Evolutionary conservation across 2,888 invertebrate genomes (phyloP), one percentile per base, ranked within the genome.

Genomic region (Meiosimyza decipiens): DNA sequence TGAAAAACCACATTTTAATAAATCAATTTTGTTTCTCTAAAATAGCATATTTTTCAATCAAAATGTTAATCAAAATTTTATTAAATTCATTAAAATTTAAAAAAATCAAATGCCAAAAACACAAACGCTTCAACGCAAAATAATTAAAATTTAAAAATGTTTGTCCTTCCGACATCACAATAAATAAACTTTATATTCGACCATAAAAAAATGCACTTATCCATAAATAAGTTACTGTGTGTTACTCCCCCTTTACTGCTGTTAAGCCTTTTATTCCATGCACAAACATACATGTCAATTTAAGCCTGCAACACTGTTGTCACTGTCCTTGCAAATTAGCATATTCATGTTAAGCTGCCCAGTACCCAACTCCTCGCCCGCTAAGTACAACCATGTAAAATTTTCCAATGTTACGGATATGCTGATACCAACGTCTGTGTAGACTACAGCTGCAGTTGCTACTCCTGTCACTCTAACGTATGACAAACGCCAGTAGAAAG

Each of bases 311-410:
- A 16, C 12, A 16, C 40, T 62, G 62, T 62, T 40, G 16, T 55
- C 59, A 52, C 63, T 33, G 18, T 28, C 40, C 40, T 6, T 28
- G 2, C 15, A 64, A 65, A 59, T 65, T 72, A 72, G 67, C 67
- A 72, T 72, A 62, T 72, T 52, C 66, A 67, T 72, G 72, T 50
- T n/a, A 66, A 59, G 50, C 59, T 13, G 49, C 16, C 49, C 12
- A 16, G 12, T n/a, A 18, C 7, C 47, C n/a, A 3, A 15, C 9
- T 33, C 63, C 22, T 18, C 63, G 49, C 15, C 54, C 47, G 60
- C 63, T 54, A 59, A 9, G 54, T 9, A 68, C 16, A 7, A 15
- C 47, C 28, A 28, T 28, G 28, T 28, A 28, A 28, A 28, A 28
- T 28, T 28, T 28, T 28, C 28, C 28, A 28, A 3, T 28, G 28